Conservation (phyloP, 1,140 invertebrate genomes). For the Hyphantria cunea region DNA sequence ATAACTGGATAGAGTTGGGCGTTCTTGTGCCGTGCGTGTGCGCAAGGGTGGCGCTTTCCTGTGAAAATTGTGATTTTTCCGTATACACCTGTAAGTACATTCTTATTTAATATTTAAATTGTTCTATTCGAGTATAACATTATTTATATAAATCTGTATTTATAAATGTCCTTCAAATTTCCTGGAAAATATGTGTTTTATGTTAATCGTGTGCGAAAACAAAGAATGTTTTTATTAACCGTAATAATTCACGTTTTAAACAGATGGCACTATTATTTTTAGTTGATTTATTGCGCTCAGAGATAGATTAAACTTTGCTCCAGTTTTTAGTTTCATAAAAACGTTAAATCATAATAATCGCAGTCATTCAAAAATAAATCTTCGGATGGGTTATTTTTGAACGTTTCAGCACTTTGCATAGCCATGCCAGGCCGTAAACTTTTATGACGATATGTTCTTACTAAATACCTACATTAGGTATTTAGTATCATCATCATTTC, state of each 20-base stretch:
- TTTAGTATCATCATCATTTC: conserved; percentile 16
- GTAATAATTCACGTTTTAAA: neutral
- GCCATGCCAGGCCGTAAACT: conserved; percentile 55
- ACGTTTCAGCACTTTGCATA: conserved; percentile 44
- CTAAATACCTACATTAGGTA: conserved; percentile 42
- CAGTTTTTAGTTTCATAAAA: conserved; percentile 11
- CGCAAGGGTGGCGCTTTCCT: conserved; percentile 44
- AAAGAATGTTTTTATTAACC: neutral
- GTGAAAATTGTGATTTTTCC: conserved; percentile 48
- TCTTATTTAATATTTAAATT: conserved; percentile 12
- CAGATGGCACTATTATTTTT: neutral
- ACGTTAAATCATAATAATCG: conserved; percentile 17
- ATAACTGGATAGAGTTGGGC: conserved; percentile 52
- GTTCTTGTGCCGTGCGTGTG: conserved; percentile 60
- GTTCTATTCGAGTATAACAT: neutral
- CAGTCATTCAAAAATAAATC: conserved; percentile 25
- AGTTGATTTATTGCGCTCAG: conserved; percentile 2
- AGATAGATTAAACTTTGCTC: neutral
- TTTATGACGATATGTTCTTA: conserved; percentile 56
- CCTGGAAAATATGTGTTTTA: neutral
- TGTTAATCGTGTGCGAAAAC: neutral
- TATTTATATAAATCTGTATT: neutral
- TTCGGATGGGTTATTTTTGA: conserved; percentile 51
- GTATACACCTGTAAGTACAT: conserved; percentile 52
- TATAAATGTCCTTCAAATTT: too few relatives aligned